These are phyloP conservation scores for Rhizoglyphus robini DNA, from an alignment of 1,140 invertebrate species.

Conservation along the genomic window DNA sequence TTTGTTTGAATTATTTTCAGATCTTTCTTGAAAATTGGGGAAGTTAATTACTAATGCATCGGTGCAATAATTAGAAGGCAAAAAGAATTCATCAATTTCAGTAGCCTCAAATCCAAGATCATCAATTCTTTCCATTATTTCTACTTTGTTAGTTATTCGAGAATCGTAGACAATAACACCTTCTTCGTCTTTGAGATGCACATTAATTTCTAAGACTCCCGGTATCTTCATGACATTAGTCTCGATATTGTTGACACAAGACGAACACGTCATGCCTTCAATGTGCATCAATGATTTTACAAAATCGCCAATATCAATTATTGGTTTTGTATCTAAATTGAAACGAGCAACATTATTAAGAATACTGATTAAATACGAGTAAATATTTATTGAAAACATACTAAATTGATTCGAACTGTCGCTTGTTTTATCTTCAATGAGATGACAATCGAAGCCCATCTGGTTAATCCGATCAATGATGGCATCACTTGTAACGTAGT, in stretches of 20 bases:
- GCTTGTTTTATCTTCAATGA: slow-evolving; percentile 17
- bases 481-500: slow-evolving; percentile 22
- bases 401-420: background rate
- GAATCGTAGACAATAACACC: slow-evolving; percentile 29
- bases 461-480: slow-evolving; percentile 33
- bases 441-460: slow-evolving; percentile 32
- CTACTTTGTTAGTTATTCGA: slow-evolving; percentile 21
- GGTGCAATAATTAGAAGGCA: too few species aligned
- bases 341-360: background rate
- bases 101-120: slow-evolving; percentile 33
- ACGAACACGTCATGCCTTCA: slow-evolving; percentile 66
- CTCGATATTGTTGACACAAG: slow-evolving; percentile 64
- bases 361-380: too few species aligned
- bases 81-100: background rate
- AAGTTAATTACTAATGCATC: too few species aligned
- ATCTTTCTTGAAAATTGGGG: background rate
- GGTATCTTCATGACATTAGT: slow-evolving; percentile 41
- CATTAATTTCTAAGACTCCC: slow-evolving; percentile 50
- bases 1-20: background rate
- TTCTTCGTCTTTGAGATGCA: slow-evolving; percentile 34
- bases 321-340: background rate
- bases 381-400: background rate
- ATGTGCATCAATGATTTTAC: slow-evolving; percentile 37
- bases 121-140: slow-evolving; percentile 32
- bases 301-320: background rate